Percentiles rank a stretch among this genome's conserved stretches.
Evolutionary conservation across 2,797 vertebrate species (phyloP).

Genomic region (Danio albolineatus): DNA sequence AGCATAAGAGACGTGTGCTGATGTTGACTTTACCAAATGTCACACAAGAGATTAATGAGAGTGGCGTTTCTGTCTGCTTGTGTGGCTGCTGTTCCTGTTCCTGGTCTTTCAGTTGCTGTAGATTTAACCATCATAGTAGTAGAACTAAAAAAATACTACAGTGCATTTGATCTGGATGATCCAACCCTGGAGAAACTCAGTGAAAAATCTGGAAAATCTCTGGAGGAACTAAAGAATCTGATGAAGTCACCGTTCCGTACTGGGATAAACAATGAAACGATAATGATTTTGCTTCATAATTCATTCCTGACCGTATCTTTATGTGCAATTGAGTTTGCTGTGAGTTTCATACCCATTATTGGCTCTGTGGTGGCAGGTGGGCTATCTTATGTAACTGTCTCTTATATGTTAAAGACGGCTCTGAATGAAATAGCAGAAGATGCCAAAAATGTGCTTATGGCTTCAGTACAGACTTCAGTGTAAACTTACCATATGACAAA

Average conservation of each 20-base stretch:
- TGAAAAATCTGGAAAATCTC: slow-evolving; percentile 68
- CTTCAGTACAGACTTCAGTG: not conserved
- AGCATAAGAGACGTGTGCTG: slow-evolving; percentile 71
- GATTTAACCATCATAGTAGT: slow-evolving; percentile 68
- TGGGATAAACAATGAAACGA: slow-evolving; percentile 54
- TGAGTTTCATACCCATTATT: slow-evolving; percentile 52
- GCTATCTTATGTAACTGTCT: slow-evolving; percentile 69
- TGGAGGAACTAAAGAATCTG: slow-evolving; percentile 64
- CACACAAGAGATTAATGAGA: slow-evolving; percentile 49
- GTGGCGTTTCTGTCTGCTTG: slow-evolving; percentile 47
- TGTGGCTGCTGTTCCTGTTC: slow-evolving; percentile 63
- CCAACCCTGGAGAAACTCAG: slow-evolving; percentile 71
- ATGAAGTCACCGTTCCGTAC: slow-evolving; percentile 38
- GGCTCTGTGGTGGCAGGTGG: slow-evolving; percentile 60
- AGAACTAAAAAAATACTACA: slow-evolving; percentile 69
- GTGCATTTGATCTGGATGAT: slow-evolving; percentile 74
- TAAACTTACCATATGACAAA: no score
- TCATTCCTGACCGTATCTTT: no score
- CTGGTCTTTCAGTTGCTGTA: slow-evolving; percentile 66
- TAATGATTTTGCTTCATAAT: no score
- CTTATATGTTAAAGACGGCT: slow-evolving; percentile 69
- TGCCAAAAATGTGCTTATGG: slow-evolving; percentile 64
- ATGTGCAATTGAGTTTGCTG: slow-evolving; percentile 35
- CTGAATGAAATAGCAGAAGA: slow-evolving; percentile 71
- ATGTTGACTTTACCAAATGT: slow-evolving; percentile 65